Percentiles rank a stretch among this genome's conserved stretches.
These are phyloP conservation scores for Chaenogobius annularis DNA, from an alignment of 2,113 vertebrate genomes.

Conservation along the genomic window DNA sequence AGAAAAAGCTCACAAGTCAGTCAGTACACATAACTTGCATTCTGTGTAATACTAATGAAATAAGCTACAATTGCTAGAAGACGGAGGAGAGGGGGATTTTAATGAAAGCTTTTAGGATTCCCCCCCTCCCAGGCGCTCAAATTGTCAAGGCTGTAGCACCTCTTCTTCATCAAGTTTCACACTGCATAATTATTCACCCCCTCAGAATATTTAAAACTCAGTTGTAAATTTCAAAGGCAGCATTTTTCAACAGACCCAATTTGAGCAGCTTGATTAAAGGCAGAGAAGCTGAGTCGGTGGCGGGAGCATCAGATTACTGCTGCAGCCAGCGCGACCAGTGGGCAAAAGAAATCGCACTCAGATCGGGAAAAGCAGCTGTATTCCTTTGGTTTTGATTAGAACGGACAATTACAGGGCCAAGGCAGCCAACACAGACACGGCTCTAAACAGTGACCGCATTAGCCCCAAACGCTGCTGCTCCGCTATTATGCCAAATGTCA, in stretches of 20 bases:
- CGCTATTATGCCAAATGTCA: neutral
- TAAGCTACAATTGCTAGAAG: constrained; percentile 22
- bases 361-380: constrained; percentile 64
- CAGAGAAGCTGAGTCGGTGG: constrained; percentile 33
- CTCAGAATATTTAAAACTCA: constrained; percentile 29
- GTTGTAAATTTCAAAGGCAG: constrained; percentile 46
- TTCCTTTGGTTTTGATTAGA: constrained; percentile 69
- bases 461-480: constrained; percentile 44
- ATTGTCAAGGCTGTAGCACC: constrained; percentile 27
- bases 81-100: constrained; percentile 18
- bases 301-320: constrained; percentile 38
- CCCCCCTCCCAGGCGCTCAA: constrained; percentile 49
- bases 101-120: constrained; percentile 30
- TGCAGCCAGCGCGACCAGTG: constrained; percentile 37
- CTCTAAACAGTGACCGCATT: constrained; percentile 31
- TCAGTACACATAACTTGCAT: neutral
- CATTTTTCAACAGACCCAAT: constrained; percentile 46
- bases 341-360: constrained; percentile 41
- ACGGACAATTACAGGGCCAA: constrained; percentile 47
- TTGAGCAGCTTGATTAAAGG: constrained; percentile 52
- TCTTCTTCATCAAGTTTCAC: constrained; percentile 35
- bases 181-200: constrained; percentile 29
- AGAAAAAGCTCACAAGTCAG: neutral
- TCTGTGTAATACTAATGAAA: constrained; percentile 25
- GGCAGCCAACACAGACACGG: constrained; percentile 28